A percentile compares a stretch with the other conserved stretches of the same genome.
phyloP scores from a whole-genome alignment of 2,797 vertebrate species.

The Crotalus adamanteus region DNA sequence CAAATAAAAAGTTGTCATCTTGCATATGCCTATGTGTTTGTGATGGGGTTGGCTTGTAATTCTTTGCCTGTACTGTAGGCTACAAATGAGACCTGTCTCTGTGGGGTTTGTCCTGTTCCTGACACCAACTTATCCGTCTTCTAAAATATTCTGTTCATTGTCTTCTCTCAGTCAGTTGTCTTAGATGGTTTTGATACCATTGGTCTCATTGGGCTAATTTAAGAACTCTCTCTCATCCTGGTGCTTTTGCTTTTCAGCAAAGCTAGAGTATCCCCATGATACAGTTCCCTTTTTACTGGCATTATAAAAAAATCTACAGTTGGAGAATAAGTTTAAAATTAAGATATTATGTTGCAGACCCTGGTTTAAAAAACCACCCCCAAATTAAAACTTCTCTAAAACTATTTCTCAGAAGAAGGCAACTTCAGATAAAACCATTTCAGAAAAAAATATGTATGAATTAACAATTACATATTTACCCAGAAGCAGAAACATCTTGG shows the following conservation, averaged over 20 bases:
- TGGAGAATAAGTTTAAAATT: background rate
- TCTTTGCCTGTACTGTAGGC: background rate
- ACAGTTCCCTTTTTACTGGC: background rate
- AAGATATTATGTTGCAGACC: background rate
- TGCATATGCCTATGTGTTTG: background rate
- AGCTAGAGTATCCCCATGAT: background rate
- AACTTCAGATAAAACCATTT: background rate
- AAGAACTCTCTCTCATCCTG: background rate
- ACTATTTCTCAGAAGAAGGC: background rate
- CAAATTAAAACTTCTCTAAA: background rate
- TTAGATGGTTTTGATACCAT: background rate
- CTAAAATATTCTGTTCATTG: background rate
- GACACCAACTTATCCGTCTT: background rate
- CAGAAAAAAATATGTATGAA: background rate
- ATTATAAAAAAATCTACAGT: background rate
- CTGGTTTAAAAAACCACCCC: background rate
- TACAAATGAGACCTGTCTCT: background rate
- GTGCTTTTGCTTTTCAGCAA: background rate
- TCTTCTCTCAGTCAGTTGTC: background rate
- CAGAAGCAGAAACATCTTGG: background rate
- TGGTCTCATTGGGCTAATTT: background rate
- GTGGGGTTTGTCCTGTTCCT: background rate
- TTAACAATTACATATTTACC: background rate
- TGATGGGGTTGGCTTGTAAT: background rate
- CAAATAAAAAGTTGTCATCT: background rate